phyloP scores from a whole-genome alignment of 2,113 vertebrate genomes.

The Muntiacus reevesi region DNA sequence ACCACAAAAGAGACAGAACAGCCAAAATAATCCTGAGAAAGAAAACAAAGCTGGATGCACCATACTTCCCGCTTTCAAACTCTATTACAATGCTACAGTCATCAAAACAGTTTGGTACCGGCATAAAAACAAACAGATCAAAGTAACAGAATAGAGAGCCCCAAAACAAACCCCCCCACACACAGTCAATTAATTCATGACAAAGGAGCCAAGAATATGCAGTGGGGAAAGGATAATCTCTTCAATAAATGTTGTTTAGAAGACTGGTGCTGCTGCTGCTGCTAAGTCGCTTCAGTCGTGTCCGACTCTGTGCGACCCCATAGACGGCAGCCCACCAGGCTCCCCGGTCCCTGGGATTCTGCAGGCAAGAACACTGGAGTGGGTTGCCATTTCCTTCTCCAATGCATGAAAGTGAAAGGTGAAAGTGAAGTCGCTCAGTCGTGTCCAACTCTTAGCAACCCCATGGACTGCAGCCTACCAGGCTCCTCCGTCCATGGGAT shows the following conservation, averaged over 20 bases:
- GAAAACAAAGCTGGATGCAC: neutral
- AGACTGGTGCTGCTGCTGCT: neutral
- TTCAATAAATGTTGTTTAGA: neutral
- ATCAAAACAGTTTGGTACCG: neutral
- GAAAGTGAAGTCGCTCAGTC: too few species aligned
- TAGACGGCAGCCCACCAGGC: too few species aligned
- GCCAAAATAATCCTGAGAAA: neutral
- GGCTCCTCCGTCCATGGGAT: too few species aligned
- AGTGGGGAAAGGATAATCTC: neutral
- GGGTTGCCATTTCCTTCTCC: too few species aligned
- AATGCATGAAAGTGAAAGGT: too few species aligned
- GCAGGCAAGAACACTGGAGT: too few species aligned
- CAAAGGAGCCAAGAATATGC: neutral
- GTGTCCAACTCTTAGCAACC: too few species aligned
- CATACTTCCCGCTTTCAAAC: neutral
- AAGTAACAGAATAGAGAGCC: neutral
- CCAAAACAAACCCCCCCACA: neutral
- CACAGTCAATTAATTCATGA: neutral
- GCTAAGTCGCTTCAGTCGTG: too few species aligned
- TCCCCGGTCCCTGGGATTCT: too few species aligned
- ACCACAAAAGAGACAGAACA: neutral
- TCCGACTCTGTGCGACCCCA: too few species aligned
- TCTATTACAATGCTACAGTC: neutral
- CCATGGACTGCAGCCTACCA: too few species aligned
- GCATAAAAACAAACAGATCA: neutral